Conservation (phyloP, 2,797 vertebrate genomes). For the Squalus acanthias region DNA sequence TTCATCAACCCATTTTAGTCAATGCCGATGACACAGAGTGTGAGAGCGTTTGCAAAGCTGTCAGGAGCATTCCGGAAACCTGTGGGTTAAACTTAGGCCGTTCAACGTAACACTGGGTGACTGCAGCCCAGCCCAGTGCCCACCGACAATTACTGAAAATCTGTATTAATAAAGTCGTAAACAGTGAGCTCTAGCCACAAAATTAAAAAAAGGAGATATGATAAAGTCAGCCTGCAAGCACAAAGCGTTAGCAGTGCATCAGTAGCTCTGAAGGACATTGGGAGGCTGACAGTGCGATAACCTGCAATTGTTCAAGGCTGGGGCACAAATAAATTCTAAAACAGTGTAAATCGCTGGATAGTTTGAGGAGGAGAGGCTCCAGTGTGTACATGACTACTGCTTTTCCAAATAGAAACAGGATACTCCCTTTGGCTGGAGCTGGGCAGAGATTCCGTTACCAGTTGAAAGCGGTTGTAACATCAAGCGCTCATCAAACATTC, state of each 20-base stretch:
- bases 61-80: background rate
- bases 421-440: slow-evolving; percentile 25
- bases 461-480: slow-evolving; percentile 6
- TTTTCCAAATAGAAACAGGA: slow-evolving; percentile 3
- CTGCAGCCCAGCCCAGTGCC: background rate
- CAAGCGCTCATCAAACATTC: slow-evolving; percentile 14
- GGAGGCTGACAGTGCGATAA: background rate
- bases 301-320: slow-evolving; percentile 1
- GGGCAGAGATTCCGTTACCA: slow-evolving; percentile 7
- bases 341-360: slow-evolving; percentile 1
- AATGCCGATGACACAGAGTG: background rate
- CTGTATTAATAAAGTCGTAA: background rate
- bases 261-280: background rate
- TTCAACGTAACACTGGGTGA: background rate
- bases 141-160: background rate
- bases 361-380: slow-evolving; percentile 10
- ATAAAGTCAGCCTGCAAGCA: background rate
- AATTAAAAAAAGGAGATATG: background rate
- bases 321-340: background rate
- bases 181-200: background rate
- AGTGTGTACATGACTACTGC: background rate
- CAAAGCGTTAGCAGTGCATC: background rate
- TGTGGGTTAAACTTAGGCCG: background rate
- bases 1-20: background rate
- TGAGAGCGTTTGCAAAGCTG: background rate